Percentiles rank a stretch among this genome's conserved stretches.
phyloP scores from a whole-genome alignment of 2,113 vertebrate genomes.

The Oncorhynchus clarkii region DNA sequence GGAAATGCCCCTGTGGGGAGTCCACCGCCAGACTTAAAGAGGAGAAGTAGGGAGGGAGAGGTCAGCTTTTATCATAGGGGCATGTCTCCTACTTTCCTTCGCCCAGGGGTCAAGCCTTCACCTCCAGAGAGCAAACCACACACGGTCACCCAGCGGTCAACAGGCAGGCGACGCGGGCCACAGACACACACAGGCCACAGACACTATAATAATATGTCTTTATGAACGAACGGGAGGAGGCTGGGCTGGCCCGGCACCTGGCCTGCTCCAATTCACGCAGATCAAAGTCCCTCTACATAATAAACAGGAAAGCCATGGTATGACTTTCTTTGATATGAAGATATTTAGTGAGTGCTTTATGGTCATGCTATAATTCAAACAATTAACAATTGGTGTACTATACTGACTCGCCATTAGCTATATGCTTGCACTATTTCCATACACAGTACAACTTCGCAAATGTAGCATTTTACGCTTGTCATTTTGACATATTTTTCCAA shows the following conservation, averaged over 20 bases:
- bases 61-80: slow-evolving; percentile 82
- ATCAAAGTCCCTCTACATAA: slow-evolving; percentile 6
- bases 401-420: neutral
- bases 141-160: slow-evolving; percentile 88
- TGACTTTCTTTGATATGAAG: neutral
- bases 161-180: neutral
- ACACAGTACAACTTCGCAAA: neutral
- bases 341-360: neutral
- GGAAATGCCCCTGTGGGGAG: slow-evolving; percentile 51
- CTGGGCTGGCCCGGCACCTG: no score
- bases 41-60: slow-evolving; percentile 23
- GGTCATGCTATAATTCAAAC: neutral
- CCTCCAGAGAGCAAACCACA: slow-evolving; percentile 84
- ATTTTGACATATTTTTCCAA: neutral
- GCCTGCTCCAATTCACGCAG: neutral
- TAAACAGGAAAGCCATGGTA: neutral
- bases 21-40: slow-evolving; percentile 62
- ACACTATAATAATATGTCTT: slow-evolving; percentile 3
- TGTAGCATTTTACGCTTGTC: neutral
- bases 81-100: slow-evolving; percentile 83
- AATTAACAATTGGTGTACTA: neutral
- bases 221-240: neutral
- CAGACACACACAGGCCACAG: neutral
- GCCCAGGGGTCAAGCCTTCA: slow-evolving; percentile 87
- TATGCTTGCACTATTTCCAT: neutral